Base-by-base conservation (phyloP, 2,113 vertebrate genomes). In the Leptocoma aspasia region DNA sequence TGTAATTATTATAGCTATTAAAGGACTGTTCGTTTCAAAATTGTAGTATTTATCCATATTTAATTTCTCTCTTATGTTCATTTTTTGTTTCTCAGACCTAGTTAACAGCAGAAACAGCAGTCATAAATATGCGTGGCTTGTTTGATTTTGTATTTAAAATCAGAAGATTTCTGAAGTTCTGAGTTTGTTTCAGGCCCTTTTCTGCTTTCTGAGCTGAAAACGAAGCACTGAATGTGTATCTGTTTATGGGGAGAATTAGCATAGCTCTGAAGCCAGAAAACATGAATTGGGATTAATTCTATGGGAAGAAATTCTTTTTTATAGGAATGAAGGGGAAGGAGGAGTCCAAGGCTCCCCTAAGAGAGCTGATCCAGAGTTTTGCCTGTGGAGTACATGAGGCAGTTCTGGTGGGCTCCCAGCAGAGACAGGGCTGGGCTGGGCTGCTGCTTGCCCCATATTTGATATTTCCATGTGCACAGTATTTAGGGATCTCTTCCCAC, bases 381-480 rank as follows among this genome's bases (percentile, higher is more conserved):
- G 53, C 24, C 33, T 45, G 15, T 78, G 64, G 39, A 28, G 10
- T 39, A 2, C 20, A 16, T 15, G 80, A 37, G 28, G 53, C 33
- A 37, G 2, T 27, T 59, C 31, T 66, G 71, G 22, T 75, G 61
- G 7, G 8, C 17, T 82, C 23, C 41, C 59, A 60, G 59, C 21
- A 64, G 45, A 31, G 63, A 5, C 41, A 22, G 28, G 5, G 5
- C 30, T 60, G n/a, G 23, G 52, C n/a, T 83, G 82, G 24, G 15
- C 42, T 77, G 54, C 22, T 66, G 57, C 7, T 35, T 31, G 47
- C 19, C 28, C 35, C 1, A 1, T 17, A 3, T 47, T 49, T 7
- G 1, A 7, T 3, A 47, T 15, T 42, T 76, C 4, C 5, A 17
- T 0, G 2, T 54, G 89, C 59, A 5, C 33, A 27, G 9, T 39